Percentiles rank a stretch among this genome's conserved stretches.
Conservation (phyloP, 2,113 vertebrate genomes). For the Melanerpes aurifrons region DNA sequence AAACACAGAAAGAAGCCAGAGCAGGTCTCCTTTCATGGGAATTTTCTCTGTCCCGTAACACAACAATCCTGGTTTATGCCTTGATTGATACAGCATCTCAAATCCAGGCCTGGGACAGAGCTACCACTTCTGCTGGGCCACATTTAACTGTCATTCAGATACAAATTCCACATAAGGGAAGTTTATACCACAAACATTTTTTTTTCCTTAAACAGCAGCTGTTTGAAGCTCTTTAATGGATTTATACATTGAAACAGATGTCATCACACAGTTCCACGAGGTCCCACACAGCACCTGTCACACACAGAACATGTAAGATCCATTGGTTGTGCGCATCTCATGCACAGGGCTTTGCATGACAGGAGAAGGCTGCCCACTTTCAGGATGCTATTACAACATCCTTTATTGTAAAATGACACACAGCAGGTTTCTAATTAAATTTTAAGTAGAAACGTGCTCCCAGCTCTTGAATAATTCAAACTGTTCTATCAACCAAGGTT, state of each 20-base stretch:
- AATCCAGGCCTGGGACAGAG: not conserved
- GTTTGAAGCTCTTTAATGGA: constrained; percentile 29
- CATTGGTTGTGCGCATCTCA: not conserved
- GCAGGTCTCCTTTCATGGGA: not conserved
- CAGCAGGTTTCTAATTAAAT: constrained; percentile 68
- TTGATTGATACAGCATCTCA: not conserved
- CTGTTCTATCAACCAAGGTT: constrained; percentile 54
- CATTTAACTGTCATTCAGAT: not conserved
- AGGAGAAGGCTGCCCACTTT: constrained; percentile 26
- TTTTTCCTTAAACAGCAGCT: constrained; percentile 25
- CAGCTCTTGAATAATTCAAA: constrained; percentile 71
- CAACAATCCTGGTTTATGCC: not conserved
- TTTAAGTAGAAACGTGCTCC: constrained; percentile 68
- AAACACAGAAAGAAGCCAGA: not conserved
- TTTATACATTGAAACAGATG: constrained; percentile 39
- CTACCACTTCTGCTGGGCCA: not conserved
- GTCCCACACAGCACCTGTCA: constrained; percentile 37
- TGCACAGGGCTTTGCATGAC: not conserved
- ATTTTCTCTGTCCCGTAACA: not conserved
- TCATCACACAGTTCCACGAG: constrained; percentile 11
- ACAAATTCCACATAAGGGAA: constrained; percentile 7
- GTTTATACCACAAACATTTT: not conserved
- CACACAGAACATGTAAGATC: not conserved
- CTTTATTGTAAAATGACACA: constrained; percentile 70
- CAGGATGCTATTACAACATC: constrained; percentile 59